Evolutionary conservation across 2,888 invertebrate genomes (phyloP), one percentile per base, ranked within the genome.

Genomic region (Lochmaea crataegi): DNA sequence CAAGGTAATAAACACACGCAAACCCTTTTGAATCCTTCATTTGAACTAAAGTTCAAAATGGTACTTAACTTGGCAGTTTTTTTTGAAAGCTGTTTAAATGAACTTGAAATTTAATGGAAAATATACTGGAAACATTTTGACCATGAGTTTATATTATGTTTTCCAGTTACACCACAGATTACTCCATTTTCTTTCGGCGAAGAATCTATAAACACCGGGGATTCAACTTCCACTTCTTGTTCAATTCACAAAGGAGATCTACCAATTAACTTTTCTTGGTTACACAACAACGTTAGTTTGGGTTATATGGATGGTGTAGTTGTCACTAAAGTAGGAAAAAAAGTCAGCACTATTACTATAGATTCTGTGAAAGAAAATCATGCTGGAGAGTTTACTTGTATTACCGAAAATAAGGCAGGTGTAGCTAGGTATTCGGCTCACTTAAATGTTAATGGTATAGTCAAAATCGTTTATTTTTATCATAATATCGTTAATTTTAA

Each of bases 101-200:
- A 32, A 32, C 32, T 32, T 32, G 32, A 32, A 32, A 7, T 32
- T 7, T 7, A 32, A 32, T 32, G 32, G 22, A 7, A 32, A 32
- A 32, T 32, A 32, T 5, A 26, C 4, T 26, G 4, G 4, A 26
- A 5, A 5, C 32, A 32, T 32, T 32, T 32, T 32, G 32, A 32
- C 32, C 32, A 32, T 32, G 4, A 45, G 45, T 4, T 45, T 45
- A 12, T 45, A 14, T 14, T 26, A 57, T 48, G 45, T 70, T 73
- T 82, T 81, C 58, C 77, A 94, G 94, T 94, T 86, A 91, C 92
- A 82, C 94, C 94, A 77, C 93, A 94, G 90, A 92, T 95, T 82
- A 90, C 92, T 81, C 91, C 93, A 77, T 94, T 94, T 83, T 90
- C 92, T 82, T 94, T 94, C 84, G 93, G 93, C 75, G 93, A 93